Base-by-base conservation (phyloP, 2,888 invertebrate species). In the Trachelus stipa region DNA sequence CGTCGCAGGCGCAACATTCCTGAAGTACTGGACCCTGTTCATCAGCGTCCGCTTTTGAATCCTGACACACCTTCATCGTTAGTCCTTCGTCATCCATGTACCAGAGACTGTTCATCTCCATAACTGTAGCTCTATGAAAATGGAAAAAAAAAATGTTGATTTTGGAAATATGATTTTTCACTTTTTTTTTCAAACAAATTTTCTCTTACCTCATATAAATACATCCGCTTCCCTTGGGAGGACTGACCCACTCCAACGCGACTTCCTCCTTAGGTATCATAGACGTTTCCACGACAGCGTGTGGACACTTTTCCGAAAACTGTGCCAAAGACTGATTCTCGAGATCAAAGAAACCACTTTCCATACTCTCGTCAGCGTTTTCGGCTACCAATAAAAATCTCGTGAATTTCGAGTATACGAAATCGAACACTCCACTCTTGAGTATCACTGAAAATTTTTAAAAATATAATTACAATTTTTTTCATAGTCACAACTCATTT, bases 1-100 rank as follows among this genome's bases (percentile, higher is more conserved):
- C 98, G 88, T 98, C 98, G 90, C 98, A 98, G 12, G 98, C 97
- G 92, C 98, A 98, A 91, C 98, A 98, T 82, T 94, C 94, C 0
- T 83, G 40, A 77, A 93, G 92, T 1, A 88, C 86, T 2, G 92
- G 92, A 34, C 91, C 92, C 76, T 90, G 93, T 79, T 92, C 92
- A n/a, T 93, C 93, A 79, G 93, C 93, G 76, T 93, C 93, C 83
- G 93, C 94, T 83, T 93, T 93, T 83, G 94, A 95, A 91, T 94
- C 94, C 88, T 96, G 96, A 89, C 98, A 98, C 76, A 98, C 93
- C 68, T 95, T 95, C 88, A 94, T 94, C 15, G 96, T 95, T 75
- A 98, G 92, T 82, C 94, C 94, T 0, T 97, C 97, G 88, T 98
- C 98, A 87, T 98, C 98, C 80, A 97, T 96, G 91, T 94, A 98